These are phyloP conservation scores for Ceyx melanurus DNA, from an alignment of 2,113 vertebrate species.

Conservation along the genomic window DNA sequence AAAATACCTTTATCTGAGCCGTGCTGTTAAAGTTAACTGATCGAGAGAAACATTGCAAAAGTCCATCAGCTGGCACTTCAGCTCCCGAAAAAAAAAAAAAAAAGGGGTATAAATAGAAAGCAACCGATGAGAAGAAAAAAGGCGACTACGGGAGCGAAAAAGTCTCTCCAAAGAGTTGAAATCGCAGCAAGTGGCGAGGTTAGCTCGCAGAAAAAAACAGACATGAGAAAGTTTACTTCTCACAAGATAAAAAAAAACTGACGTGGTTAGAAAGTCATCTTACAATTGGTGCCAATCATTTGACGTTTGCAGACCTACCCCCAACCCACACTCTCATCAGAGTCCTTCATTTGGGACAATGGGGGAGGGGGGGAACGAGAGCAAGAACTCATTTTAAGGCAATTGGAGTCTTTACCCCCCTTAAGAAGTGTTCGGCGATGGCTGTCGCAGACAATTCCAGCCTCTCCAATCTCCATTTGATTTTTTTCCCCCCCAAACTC, in stretches of 20 bases:
- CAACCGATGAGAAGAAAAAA: neutral
- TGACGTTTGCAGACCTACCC: slow-evolving; percentile 65
- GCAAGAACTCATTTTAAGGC: slow-evolving; percentile 31
- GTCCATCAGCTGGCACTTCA: slow-evolving; percentile 21
- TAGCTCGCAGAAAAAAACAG: slow-evolving; percentile 27
- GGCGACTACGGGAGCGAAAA: neutral
- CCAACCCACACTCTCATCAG: slow-evolving; percentile 45
- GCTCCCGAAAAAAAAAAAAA: neutral
- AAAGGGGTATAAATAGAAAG: neutral
- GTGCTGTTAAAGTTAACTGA: neutral
- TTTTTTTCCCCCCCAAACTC: neutral
- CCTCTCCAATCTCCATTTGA: neutral
- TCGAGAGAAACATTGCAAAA: neutral
- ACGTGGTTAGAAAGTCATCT: slow-evolving; percentile 63
- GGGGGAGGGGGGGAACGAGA: slow-evolving; percentile 41
- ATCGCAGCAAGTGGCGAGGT: slow-evolving; percentile 48
- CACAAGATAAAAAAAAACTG: slow-evolving; percentile 60
- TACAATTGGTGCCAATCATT: slow-evolving; percentile 66
- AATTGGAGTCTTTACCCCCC: neutral
- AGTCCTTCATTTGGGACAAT: slow-evolving; percentile 52
- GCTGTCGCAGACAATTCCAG: slow-evolving; percentile 49
- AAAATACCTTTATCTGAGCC: slow-evolving; percentile 41
- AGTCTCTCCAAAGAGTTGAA: slow-evolving; percentile 17
- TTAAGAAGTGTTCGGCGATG: slow-evolving; percentile 9
- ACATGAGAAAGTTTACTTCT: slow-evolving; percentile 67